Evolutionary conservation across 2,888 invertebrate genomes (phyloP).

Genomic region (Diaperis boleti): DNA sequence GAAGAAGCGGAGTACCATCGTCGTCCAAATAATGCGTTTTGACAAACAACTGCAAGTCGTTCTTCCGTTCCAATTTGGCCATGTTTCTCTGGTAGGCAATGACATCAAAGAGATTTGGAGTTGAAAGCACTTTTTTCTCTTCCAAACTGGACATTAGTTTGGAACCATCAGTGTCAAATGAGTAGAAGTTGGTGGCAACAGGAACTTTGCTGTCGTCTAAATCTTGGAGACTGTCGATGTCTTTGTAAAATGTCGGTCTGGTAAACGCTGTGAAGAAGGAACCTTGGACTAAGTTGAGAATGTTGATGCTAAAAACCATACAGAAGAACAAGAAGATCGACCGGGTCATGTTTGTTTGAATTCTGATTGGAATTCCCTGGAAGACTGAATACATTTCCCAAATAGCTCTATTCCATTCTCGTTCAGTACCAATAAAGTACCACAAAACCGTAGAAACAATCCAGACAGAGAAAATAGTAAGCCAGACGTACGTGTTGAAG

Average conservation of each 20-base stretch:
- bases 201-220: slow-evolving; percentile 1
- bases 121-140: background rate
- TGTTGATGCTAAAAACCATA: slow-evolving; percentile 52
- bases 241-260: slow-evolving; percentile 63
- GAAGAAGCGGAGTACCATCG: slow-evolving; percentile 61
- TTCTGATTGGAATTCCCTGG: slow-evolving; percentile 12
- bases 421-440: background rate
- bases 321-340: slow-evolving; percentile 10
- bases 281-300: slow-evolving; percentile 63
- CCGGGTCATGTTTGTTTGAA: background rate
- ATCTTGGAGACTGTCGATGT: slow-evolving; percentile 62
- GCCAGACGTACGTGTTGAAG: slow-evolving; percentile 4
- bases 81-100: slow-evolving; percentile 41
- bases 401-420: background rate
- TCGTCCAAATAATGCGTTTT: slow-evolving; percentile 54
- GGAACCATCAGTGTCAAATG: slow-evolving; percentile 5
- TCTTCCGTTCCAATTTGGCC: slow-evolving; percentile 56
- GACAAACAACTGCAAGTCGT: slow-evolving; percentile 57
- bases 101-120: slow-evolving; percentile 1
- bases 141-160: slow-evolving; percentile 2
- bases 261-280: slow-evolving; percentile 65
- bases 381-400: slow-evolving; percentile 15
- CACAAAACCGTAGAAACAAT: background rate
- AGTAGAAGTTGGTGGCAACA: slow-evolving; percentile 4
- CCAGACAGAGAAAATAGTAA: background rate